Evolutionary conservation across 2,797 vertebrate genomes (phyloP).

Genomic region (Manis pentadactyla): DNA sequence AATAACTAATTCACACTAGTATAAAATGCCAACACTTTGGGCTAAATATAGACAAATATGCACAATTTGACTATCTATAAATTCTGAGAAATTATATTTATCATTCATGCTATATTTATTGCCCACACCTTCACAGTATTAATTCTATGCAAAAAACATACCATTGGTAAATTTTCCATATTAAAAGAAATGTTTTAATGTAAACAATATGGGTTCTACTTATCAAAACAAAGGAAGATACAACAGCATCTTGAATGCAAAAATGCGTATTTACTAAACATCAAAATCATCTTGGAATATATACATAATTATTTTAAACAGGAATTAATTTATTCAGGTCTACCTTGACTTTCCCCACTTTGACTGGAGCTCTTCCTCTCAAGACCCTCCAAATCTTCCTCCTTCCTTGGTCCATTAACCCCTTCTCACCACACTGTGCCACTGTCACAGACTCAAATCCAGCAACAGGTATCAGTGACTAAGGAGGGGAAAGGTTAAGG

Average conservation of each 20-base stretch:
- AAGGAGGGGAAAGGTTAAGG: neutral
- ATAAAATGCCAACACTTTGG: slow-evolving; percentile 23
- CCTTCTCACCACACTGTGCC: neutral
- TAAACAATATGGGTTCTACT: neutral
- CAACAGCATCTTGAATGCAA: neutral
- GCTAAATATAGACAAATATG: slow-evolving; percentile 33
- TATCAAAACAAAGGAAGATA: neutral
- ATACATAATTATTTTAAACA: neutral
- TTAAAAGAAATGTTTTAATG: neutral
- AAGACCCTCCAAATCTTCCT: neutral
- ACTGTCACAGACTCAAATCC: neutral
- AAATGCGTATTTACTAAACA: neutral
- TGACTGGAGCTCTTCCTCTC: neutral
- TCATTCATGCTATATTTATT: neutral
- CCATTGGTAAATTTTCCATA: neutral
- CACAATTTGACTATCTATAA: neutral
- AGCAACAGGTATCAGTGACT: neutral
- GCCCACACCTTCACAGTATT: neutral
- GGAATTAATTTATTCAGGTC: neutral
- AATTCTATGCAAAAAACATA: neutral
- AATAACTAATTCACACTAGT: neutral
- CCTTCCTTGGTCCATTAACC: neutral
- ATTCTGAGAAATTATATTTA: slow-evolving; percentile 41
- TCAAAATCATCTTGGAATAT: neutral
- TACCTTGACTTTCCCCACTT: neutral